Conservation (phyloP, 1,140 invertebrate genomes). For the Eueides isabella region DNA sequence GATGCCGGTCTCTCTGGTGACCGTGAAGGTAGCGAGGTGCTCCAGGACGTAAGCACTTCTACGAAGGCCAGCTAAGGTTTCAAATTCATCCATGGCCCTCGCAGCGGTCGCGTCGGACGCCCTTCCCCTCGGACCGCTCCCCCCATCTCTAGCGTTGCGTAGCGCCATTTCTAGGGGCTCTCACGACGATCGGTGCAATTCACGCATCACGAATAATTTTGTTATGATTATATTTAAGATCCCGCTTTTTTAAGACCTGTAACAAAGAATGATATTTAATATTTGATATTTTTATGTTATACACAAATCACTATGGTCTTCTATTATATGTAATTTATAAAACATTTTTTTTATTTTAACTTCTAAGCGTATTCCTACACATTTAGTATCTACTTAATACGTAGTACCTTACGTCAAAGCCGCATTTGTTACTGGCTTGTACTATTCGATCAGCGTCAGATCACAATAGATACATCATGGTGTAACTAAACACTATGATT, state of each 20-base stretch:
- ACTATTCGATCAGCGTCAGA: not conserved
- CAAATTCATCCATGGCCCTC: conserved; percentile 71
- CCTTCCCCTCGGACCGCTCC: conserved; percentile 38
- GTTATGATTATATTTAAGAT: not conserved
- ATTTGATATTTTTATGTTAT: not conserved
- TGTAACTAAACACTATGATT: not conserved
- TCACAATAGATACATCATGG: not conserved
- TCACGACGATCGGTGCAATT: conserved; percentile 9
- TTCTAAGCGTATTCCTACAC: too few relatives aligned
- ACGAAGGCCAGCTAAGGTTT: conserved; percentile 69
- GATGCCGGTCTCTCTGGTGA: conserved; percentile 93
- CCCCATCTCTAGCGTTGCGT: conserved; percentile 40
- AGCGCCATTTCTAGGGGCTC: conserved; percentile 33
- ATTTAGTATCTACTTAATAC: too few relatives aligned
- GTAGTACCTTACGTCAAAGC: not conserved
- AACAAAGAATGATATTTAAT: not conserved
- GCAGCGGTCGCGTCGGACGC: conserved; percentile 34
- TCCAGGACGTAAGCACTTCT: conserved; percentile 91
- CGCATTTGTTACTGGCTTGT: not conserved
- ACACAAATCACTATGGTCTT: too few relatives aligned
- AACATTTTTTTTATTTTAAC: not conserved
- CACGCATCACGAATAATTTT: conserved; percentile 17
- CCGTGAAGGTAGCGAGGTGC: conserved; percentile 98
- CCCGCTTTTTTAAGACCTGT: not conserved
- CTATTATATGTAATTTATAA: not conserved